Conservation (phyloP, 2,888 invertebrate species). For the Plutella xylostella region DNA sequence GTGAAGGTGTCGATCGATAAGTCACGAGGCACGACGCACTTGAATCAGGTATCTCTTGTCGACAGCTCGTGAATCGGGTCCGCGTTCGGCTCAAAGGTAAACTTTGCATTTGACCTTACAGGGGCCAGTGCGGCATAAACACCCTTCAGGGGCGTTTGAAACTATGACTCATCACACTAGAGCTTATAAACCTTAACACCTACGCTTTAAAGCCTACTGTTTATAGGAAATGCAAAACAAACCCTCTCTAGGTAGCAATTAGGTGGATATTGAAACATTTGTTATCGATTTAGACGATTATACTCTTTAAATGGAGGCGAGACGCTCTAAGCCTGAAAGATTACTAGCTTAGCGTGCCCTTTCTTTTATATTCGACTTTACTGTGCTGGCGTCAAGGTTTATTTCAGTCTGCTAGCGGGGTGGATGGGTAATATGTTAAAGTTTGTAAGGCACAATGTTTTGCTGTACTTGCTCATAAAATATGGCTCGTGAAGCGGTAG, state of each 20-base stretch:
- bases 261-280: slow-evolving; percentile 45
- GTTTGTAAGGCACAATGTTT: slow-evolving; percentile 28
- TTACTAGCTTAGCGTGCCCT: too few relatives aligned
- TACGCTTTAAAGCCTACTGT: slow-evolving; percentile 30
- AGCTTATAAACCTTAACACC: slow-evolving; percentile 26
- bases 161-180: slow-evolving; percentile 16
- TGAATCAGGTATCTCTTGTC: too few relatives aligned
- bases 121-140: background rate
- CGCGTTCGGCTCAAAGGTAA: slow-evolving; percentile 35
- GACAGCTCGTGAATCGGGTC: too few relatives aligned
- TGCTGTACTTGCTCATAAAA: slow-evolving; percentile 40
- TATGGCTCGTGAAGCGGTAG: slow-evolving; percentile 27
- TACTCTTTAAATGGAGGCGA: slow-evolving; percentile 23
- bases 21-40: too few relatives aligned
- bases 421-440: slow-evolving; percentile 5
- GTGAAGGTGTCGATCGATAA: too few relatives aligned
- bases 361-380: background rate
- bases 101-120: slow-evolving; percentile 43
- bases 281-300: slow-evolving; percentile 30
- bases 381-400: too few relatives aligned
- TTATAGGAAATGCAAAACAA: slow-evolving; percentile 35
- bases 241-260: slow-evolving; percentile 42
- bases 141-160: slow-evolving; percentile 13
- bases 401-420: too few relatives aligned
- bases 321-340: slow-evolving; percentile 19